These are phyloP conservation scores for Isaurus tuberculatus DNA, from an alignment of 92 coral and sea anemone genomes.

Conservation along the genomic window DNA sequence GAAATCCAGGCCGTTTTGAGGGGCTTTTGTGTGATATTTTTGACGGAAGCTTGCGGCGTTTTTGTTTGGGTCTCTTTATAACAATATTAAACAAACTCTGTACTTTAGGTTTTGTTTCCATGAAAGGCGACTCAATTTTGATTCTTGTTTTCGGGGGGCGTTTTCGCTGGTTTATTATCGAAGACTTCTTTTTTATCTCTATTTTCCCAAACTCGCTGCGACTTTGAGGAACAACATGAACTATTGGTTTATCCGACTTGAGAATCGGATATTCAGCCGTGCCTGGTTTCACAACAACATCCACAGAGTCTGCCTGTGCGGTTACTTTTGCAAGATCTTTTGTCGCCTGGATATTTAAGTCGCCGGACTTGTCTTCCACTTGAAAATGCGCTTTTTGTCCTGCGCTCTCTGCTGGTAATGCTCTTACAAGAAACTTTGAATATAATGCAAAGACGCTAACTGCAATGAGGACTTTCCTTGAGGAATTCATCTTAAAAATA, in stretches of 20 bases:
- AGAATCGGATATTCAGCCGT: conserved; percentile 90
- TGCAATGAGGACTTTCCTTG: not conserved
- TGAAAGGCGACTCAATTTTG: not conserved
- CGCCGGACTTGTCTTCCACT: conserved; percentile 98
- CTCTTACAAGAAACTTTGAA: not conserved
- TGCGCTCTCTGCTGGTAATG: conserved; percentile 55
- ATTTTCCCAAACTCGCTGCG: conserved; percentile 69
- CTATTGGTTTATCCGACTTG: conserved; percentile 89
- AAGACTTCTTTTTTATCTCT: conserved; percentile 62
- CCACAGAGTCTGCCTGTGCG: conserved; percentile 92
- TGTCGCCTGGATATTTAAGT: conserved; percentile 83
- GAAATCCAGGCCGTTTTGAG: not conserved
- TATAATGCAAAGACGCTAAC: not conserved
- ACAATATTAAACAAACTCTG: too few relatives aligned
- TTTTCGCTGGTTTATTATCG: not conserved
- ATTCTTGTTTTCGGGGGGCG: not conserved
- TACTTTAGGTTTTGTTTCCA: not conserved
- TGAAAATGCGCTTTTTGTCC: conserved; percentile 99
- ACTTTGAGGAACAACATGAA: conserved; percentile 72
- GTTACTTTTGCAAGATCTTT: conserved; percentile 87
- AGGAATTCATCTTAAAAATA: not conserved
- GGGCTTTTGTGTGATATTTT: not conserved
- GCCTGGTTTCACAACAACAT: conserved; percentile 95
- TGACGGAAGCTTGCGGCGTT: not conserved
- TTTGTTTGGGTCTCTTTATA: not conserved